phyloP scores from a whole-genome alignment of 2,797 vertebrate species.

The Tarsius wallacei region DNA sequence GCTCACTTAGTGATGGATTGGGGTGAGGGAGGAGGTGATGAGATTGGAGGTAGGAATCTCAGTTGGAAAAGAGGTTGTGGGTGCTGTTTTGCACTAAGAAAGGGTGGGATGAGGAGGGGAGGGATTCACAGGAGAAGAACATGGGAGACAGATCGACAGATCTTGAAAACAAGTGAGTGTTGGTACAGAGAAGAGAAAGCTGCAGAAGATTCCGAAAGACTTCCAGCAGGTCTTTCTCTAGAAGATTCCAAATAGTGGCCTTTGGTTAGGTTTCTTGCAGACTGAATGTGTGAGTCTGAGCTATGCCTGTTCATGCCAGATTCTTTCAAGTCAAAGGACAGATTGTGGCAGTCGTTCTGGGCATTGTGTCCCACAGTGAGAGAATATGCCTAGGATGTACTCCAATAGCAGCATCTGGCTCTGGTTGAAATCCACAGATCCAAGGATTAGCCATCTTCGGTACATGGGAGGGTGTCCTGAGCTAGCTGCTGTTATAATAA shows the following conservation, averaged over 20 bases:
- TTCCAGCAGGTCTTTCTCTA: not conserved
- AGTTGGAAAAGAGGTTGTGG: not conserved
- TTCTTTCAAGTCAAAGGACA: not conserved
- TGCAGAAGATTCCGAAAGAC: not conserved
- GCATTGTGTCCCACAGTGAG: not conserved
- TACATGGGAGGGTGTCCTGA: no score
- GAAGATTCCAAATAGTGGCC: not conserved
- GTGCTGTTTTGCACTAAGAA: not conserved
- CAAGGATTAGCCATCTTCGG: fast-evolving
- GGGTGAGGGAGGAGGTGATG: fast-evolving
- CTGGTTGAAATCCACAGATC: not conserved
- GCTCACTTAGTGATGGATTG: not conserved
- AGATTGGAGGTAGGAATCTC: no score
- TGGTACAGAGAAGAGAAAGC: not conserved
- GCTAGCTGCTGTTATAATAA: not conserved
- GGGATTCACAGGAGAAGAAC: fast-evolving
- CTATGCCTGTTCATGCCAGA: not conserved
- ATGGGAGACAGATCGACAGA: no score
- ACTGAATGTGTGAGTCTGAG: not conserved
- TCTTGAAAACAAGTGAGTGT: not conserved
- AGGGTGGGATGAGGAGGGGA: fast-evolving
- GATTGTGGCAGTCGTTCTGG: not conserved
- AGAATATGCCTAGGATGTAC: not conserved
- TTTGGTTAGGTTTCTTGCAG: not conserved
- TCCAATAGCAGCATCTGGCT: not conserved